phyloP scores from a whole-genome alignment of 2,888 invertebrate species.

The Kryphioiulus occultus region DNA sequence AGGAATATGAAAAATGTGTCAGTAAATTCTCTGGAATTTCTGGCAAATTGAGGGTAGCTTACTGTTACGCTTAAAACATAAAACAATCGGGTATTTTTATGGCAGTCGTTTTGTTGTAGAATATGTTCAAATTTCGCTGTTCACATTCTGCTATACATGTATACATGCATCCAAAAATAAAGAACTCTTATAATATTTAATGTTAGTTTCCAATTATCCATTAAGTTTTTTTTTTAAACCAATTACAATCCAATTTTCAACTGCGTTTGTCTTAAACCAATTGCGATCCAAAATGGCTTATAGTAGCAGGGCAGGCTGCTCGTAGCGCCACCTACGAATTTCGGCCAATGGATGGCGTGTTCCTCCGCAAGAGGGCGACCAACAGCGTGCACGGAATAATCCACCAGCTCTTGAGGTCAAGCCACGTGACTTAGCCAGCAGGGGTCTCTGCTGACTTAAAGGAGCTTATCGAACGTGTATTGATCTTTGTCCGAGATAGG shows the following conservation, averaged over 20 bases:
- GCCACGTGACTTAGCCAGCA: neutral
- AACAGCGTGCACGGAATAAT: neutral
- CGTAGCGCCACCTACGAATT: neutral
- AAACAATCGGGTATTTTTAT: too few relatives aligned
- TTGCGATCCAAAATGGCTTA: neutral
- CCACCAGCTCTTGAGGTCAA: neutral
- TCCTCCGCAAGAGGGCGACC: neutral
- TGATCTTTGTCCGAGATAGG: neutral
- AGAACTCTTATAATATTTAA: too few relatives aligned
- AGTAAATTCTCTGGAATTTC: too few relatives aligned
- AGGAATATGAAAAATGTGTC: too few relatives aligned
- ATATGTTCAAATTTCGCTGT: too few relatives aligned
- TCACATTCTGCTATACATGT: too few relatives aligned
- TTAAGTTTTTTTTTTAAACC: too few relatives aligned
- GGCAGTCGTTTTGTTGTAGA: too few relatives aligned
- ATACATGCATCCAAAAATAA: too few relatives aligned
- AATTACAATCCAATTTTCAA: neutral
- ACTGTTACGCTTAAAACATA: too few relatives aligned
- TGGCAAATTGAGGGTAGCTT: too few relatives aligned
- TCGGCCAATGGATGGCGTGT: neutral
- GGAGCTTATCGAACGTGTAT: neutral
- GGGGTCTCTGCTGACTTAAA: conserved; percentile 7
- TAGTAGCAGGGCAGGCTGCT: neutral
- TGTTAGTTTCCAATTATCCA: too few relatives aligned
- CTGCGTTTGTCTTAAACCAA: neutral